These are phyloP conservation scores for Aleiodes testaceus DNA, from an alignment of 2,888 invertebrate genomes.

Conservation along the genomic window DNA sequence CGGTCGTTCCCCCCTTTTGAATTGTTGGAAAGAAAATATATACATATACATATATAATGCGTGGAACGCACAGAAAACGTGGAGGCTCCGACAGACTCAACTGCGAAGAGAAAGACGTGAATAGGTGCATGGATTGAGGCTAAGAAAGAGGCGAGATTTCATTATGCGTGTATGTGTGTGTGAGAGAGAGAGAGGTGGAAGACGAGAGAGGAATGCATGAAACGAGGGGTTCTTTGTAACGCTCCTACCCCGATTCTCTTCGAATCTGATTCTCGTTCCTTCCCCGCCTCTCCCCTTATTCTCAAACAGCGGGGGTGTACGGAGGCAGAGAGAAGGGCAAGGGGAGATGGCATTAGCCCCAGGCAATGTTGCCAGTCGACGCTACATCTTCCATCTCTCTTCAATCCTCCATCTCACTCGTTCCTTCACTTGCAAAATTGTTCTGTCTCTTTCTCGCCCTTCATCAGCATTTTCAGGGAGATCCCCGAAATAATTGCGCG, in stretches of 20 bases:
- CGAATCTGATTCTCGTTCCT: slow-evolving; percentile 36
- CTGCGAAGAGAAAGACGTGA: slow-evolving; percentile 31
- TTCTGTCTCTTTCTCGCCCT: background rate
- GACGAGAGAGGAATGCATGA: slow-evolving; percentile 12
- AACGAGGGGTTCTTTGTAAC: slow-evolving; percentile 32
- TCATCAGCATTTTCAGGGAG: slow-evolving; percentile 34
- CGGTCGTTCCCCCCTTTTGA: slow-evolving; percentile 54
- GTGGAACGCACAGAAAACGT: slow-evolving; percentile 46
- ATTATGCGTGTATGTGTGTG: slow-evolving; percentile 3
- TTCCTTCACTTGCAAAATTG: background rate
- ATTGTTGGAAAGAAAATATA: slow-evolving; percentile 55
- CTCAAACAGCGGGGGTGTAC: slow-evolving; percentile 20
- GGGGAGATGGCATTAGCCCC: slow-evolving; percentile 10
- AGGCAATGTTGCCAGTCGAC: slow-evolving; percentile 19
- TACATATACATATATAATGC: slow-evolving; percentile 48
- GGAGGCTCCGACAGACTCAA: slow-evolving; percentile 32
- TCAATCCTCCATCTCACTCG: background rate
- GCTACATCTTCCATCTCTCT: slow-evolving; percentile 2
- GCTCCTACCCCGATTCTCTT: slow-evolving; percentile 38
- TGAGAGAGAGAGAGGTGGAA: slow-evolving; percentile 9
- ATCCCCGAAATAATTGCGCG: slow-evolving; percentile 65
- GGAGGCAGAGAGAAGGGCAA: background rate
- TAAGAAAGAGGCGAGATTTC: slow-evolving; percentile 26
- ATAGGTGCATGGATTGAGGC: slow-evolving; percentile 9
- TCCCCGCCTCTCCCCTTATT: background rate